phyloP scores from a whole-genome alignment of 2,888 invertebrate species.

The Plebejus anna region DNA sequence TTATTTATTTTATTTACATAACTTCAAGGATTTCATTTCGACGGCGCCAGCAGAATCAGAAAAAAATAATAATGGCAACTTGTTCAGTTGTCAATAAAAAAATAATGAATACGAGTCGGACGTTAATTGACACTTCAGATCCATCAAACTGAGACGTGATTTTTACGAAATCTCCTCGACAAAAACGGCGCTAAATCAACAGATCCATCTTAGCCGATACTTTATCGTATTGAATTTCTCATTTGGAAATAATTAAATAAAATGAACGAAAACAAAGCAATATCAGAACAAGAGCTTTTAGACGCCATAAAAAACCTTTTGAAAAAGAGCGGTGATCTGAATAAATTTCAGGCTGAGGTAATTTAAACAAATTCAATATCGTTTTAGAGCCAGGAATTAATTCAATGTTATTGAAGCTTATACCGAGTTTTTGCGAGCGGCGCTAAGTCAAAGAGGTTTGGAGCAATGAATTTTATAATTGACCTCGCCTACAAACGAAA shows the following conservation, averaged over 20 bases:
- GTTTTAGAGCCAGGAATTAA: conserved; percentile 34
- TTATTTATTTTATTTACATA: background rate
- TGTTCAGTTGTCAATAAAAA: conserved; percentile 23
- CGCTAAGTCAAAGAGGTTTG: conserved; percentile 29
- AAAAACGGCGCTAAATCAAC: conserved; percentile 23
- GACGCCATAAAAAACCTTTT: conserved; percentile 64
- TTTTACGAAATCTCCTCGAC: conserved; percentile 27
- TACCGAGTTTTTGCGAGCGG: conserved; percentile 23
- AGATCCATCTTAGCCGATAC: conserved; percentile 24
- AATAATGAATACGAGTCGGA: conserved; percentile 28
- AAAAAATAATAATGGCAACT: conserved; percentile 23
- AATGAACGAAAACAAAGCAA: conserved; percentile 57
- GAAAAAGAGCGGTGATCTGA: conserved; percentile 62
- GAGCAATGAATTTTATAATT: background rate
- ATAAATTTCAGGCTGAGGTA: conserved; percentile 71
- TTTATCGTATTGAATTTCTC: conserved; percentile 36
- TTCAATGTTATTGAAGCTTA: conserved; percentile 33
- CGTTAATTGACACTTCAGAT: conserved; percentile 29
- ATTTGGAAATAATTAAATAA: conserved; percentile 41
- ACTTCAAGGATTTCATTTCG: background rate
- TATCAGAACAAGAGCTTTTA: conserved; percentile 63
- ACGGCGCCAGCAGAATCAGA: background rate
- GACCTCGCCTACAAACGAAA: background rate
- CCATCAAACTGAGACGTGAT: conserved; percentile 27
- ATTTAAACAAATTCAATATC: conserved; percentile 33